phyloP scores from a whole-genome alignment of 2,888 invertebrate species.

The Drosophila emarginata region DNA sequence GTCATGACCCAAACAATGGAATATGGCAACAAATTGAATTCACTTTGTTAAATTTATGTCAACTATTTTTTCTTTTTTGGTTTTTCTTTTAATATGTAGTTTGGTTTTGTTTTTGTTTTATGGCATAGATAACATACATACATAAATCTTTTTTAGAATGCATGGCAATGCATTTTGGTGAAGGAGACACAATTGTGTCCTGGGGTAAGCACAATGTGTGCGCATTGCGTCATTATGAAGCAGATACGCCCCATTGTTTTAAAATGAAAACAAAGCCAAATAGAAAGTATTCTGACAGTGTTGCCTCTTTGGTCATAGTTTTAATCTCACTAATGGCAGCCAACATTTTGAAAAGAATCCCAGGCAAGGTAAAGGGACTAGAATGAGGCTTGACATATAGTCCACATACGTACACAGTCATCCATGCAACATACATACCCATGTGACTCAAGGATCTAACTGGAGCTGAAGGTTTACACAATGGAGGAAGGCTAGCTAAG shows the following conservation, averaged over 20 bases:
- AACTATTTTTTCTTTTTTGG: slow-evolving; percentile 61
- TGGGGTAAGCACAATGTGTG: slow-evolving; percentile 53
- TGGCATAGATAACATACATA: slow-evolving; percentile 49
- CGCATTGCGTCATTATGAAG: slow-evolving; percentile 71
- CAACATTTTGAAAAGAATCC: slow-evolving; percentile 3
- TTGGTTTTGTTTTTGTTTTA: neutral
- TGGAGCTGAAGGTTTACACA: neutral
- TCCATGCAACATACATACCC: neutral
- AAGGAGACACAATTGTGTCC: neutral
- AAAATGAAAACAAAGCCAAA: slow-evolving; percentile 52
- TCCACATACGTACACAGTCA: neutral
- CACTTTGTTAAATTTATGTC: slow-evolving; percentile 64
- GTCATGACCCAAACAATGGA: slow-evolving; percentile 40
- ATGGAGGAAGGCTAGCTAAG: neutral
- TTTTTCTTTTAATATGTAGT: slow-evolving; percentile 46
- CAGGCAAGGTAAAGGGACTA: slow-evolving; percentile 1
- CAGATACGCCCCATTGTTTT: slow-evolving; percentile 64
- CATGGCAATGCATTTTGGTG: slow-evolving; percentile 2
- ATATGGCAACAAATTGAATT: slow-evolving; percentile 55
- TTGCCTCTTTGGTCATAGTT: slow-evolving; percentile 57
- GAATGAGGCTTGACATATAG: neutral
- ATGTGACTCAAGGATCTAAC: neutral
- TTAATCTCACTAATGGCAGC: slow-evolving; percentile 74
- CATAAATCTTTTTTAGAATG: slow-evolving; percentile 53
- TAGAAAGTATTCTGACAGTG: slow-evolving; percentile 51